These are phyloP conservation scores for Heliconius ethilla DNA, from an alignment of 2,888 invertebrate genomes.

Conservation along the genomic window DNA sequence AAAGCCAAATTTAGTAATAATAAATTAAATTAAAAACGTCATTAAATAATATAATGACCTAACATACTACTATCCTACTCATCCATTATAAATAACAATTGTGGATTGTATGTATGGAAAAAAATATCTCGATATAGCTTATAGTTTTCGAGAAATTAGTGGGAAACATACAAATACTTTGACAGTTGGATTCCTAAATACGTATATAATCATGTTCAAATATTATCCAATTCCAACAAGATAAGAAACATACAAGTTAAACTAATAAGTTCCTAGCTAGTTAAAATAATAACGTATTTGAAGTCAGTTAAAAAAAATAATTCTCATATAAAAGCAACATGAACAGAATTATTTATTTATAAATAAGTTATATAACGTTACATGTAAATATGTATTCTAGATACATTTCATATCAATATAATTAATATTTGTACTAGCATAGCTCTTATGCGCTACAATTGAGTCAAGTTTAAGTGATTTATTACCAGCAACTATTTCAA, in stretches of 20 bases:
- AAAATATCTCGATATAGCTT: too few relatives aligned
- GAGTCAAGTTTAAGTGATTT: slow-evolving; percentile 36
- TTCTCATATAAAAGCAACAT: not conserved
- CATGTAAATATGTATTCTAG: too few relatives aligned
- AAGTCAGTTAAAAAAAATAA: too few relatives aligned
- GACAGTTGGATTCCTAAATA: too few relatives aligned
- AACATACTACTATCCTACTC: too few relatives aligned
- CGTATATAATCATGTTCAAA: too few relatives aligned
- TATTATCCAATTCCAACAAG: too few relatives aligned
- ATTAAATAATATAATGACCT: not conserved
- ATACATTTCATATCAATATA: not conserved
- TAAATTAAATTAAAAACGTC: not conserved
- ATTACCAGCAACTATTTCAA: slow-evolving; percentile 42
- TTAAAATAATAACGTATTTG: too few relatives aligned
- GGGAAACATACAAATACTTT: too few relatives aligned
- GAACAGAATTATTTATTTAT: not conserved
- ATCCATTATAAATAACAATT: not conserved
- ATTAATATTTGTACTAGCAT: not conserved
- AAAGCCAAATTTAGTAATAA: not conserved
- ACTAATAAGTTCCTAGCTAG: too few relatives aligned
- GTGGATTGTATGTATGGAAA: not conserved
- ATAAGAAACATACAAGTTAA: too few relatives aligned
- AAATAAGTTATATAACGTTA: not conserved
- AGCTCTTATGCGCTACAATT: slow-evolving; percentile 20
- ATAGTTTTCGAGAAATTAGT: too few relatives aligned